phyloP scores from a whole-genome alignment of 2,113 vertebrate genomes.

The Melanotaenia duboulayi region DNA sequence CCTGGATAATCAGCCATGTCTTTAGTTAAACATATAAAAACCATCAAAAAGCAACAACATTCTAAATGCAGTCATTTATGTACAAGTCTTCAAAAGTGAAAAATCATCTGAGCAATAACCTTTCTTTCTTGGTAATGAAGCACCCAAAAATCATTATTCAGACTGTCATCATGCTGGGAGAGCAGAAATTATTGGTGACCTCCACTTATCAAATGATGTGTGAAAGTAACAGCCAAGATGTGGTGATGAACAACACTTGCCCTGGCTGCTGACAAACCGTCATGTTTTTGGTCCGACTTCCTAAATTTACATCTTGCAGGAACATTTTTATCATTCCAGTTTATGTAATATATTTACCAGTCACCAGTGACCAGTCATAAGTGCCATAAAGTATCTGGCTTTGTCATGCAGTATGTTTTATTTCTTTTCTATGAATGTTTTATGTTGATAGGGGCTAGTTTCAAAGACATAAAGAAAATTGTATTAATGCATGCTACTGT shows the following conservation, averaged over 20 bases:
- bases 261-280: constrained; percentile 8
- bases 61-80: background rate
- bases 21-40: no score
- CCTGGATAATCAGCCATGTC: no score
- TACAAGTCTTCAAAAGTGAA: background rate
- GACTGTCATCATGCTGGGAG: constrained; percentile 10
- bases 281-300: background rate
- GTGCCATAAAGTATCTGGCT: background rate
- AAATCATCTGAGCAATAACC: background rate
- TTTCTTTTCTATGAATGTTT: background rate
- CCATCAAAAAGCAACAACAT: no score
- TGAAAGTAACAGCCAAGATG: background rate
- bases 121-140: constrained; percentile 17
- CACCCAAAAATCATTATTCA: constrained; percentile 20
- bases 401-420: constrained; percentile 2
- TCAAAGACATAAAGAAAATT: no score
- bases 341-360: constrained; percentile 6
- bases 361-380: background rate
- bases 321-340: constrained; percentile 25
- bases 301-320: constrained; percentile 8
- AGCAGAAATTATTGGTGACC: background rate
- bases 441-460: background rate
- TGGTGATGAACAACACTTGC: constrained; percentile 33
- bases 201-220: background rate
- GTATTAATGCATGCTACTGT: no score